These are phyloP conservation scores for Lanistes nyassanus DNA, from an alignment of 1,140 invertebrate species.

Conservation along the genomic window DNA sequence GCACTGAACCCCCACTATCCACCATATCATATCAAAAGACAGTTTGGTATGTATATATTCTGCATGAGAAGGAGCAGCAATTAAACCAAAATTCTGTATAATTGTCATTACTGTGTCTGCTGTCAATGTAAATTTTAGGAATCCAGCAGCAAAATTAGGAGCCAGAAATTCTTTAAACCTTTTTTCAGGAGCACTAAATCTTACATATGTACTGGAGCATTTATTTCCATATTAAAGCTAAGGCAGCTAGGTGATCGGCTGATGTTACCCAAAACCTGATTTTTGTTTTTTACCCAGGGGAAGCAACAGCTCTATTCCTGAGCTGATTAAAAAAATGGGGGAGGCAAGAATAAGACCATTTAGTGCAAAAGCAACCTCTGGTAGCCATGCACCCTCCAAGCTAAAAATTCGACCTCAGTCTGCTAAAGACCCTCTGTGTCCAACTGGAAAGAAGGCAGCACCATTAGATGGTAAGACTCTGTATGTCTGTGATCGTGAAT, in stretches of 20 bases:
- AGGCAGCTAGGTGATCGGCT: too few relatives aligned
- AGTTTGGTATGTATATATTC: constrained; percentile 35
- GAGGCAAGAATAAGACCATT: constrained; percentile 28
- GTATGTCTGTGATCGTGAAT: too few relatives aligned
- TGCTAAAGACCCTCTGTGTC: constrained; percentile 40
- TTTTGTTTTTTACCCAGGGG: constrained; percentile 44
- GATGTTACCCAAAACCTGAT: too few relatives aligned
- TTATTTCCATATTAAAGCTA: too few relatives aligned
- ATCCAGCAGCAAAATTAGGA: too few relatives aligned
- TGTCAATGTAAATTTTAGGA: too few relatives aligned
- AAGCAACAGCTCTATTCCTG: constrained; percentile 53
- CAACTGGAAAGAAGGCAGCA: constrained; percentile 13
- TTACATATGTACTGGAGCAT: too few relatives aligned
- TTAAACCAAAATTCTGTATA: too few relatives aligned
- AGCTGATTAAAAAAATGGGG: constrained; percentile 38
- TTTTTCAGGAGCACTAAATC: too few relatives aligned
- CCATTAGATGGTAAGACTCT: constrained; percentile 28
- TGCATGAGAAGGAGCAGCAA: background rate
- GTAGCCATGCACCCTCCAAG: constrained; percentile 37
- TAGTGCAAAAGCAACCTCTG: constrained; percentile 37
- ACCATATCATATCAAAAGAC: constrained; percentile 39
- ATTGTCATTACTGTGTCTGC: too few relatives aligned
- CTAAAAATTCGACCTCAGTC: constrained; percentile 46
- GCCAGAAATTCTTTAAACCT: too few relatives aligned
- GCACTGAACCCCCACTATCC: constrained; percentile 36